These are phyloP conservation scores for Clamator glandarius DNA, from an alignment of 2,797 vertebrate species.

Conservation along the genomic window DNA sequence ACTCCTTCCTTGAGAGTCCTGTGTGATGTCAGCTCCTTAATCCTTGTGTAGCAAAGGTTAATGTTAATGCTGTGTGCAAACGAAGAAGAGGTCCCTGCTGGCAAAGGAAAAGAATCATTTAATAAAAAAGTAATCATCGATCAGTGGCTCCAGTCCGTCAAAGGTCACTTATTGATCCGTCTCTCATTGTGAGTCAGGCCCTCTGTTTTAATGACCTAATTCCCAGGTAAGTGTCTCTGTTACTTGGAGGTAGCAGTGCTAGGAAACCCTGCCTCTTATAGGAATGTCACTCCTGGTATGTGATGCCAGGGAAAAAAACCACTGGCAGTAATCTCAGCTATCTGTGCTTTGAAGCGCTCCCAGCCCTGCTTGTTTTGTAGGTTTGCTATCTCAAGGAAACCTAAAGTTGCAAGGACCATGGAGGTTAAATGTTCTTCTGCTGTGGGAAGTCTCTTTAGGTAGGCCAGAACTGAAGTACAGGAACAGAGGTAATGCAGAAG, in stretches of 20 bases:
- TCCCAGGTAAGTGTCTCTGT: conserved; percentile 49
- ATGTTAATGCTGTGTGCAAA: conserved; percentile 43
- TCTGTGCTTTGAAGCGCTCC: neutral
- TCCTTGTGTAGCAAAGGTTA: conserved; percentile 43
- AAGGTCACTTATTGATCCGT: conserved; percentile 53
- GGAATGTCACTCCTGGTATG: neutral
- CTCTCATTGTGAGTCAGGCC: conserved; percentile 24
- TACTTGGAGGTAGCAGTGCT: neutral
- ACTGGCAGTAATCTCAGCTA: neutral
- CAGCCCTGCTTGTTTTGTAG: neutral
- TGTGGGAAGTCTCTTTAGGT: neutral
- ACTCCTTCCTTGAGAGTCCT: neutral
- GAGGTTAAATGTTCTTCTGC: neutral
- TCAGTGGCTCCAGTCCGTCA: conserved; percentile 37
- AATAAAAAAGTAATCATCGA: conserved; percentile 64
- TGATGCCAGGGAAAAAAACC: neutral
- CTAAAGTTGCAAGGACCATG: neutral
- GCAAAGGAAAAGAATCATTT: conserved; percentile 46
- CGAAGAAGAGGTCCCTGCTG: conserved; percentile 7
- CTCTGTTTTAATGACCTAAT: conserved; percentile 63
- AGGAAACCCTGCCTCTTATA: neutral
- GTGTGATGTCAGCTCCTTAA: conserved; percentile 27
- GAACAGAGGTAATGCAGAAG: neutral
- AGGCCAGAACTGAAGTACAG: neutral
- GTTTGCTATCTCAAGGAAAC: neutral